A percentile compares a stretch with the other conserved stretches of the same genome.
Conservation (phyloP, 1,140 invertebrate species). For the Eriosoma lanigerum region DNA sequence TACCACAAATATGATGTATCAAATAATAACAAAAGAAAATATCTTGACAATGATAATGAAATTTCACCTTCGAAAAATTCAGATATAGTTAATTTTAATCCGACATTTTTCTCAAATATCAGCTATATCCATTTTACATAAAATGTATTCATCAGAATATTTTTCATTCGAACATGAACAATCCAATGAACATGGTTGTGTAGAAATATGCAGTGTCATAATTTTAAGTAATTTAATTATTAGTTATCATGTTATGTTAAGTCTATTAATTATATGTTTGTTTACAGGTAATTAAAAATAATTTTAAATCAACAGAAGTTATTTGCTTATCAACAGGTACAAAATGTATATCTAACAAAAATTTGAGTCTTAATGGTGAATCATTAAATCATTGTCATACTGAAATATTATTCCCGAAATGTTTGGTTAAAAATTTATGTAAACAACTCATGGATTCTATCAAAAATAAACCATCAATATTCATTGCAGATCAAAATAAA, state of each 20-base stretch:
- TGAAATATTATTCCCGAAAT: conserved; percentile 81
- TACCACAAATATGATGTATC: too few species aligned
- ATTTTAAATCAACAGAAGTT: conserved; percentile 58
- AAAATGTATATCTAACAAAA: conserved; percentile 89
- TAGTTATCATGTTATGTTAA: background rate
- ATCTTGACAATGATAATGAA: background rate
- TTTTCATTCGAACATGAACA: background rate
- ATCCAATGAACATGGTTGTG: background rate
- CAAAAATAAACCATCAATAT: conserved; percentile 48
- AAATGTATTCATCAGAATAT: background rate
- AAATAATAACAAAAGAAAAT: background rate
- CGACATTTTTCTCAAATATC: background rate
- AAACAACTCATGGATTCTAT: conserved; percentile 63
- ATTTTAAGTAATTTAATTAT: conserved; percentile 14
- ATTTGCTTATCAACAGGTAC: conserved; percentile 82
- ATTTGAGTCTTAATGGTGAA: conserved; percentile 80
- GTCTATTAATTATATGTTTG: conserved; percentile 20
- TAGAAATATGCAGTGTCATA: conserved; percentile 5
- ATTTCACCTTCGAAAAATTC: background rate
- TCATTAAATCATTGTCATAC: conserved; percentile 92
- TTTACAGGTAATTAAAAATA: conserved; percentile 21
- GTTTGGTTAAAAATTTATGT: conserved; percentile 77
- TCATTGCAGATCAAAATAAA: conserved; percentile 65
- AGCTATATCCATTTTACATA: conserved; percentile 23
- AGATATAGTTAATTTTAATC: background rate